phyloP scores from a whole-genome alignment of 2,797 vertebrate genomes.

The Falco peregrinus region DNA sequence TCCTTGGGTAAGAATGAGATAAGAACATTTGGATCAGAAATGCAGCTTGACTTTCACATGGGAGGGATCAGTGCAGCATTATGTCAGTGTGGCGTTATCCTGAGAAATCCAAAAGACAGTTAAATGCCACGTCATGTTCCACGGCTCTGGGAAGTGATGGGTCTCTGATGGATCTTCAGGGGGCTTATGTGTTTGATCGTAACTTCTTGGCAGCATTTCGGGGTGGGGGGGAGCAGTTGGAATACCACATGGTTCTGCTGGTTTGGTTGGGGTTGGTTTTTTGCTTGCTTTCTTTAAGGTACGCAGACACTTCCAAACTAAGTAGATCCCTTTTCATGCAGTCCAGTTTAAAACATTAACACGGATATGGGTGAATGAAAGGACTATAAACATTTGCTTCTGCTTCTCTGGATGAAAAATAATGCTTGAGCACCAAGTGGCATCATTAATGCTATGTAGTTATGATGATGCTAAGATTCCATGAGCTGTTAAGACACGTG shows the following conservation, averaged over 20 bases:
- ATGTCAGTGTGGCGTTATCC: not conserved
- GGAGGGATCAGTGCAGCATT: not conserved
- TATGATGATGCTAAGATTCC: not conserved
- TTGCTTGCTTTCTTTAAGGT: not conserved
- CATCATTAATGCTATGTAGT: rapidly evolving
- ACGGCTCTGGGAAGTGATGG: not conserved
- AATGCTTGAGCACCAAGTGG: not conserved
- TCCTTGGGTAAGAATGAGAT: not conserved
- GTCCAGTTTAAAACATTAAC: not conserved
- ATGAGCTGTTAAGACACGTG: not conserved
- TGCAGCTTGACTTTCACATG: not conserved
- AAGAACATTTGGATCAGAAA: not conserved
- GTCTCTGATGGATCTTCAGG: not conserved
- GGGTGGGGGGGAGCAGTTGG: not conserved
- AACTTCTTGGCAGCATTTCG: not conserved
- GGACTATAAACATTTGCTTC: not conserved
- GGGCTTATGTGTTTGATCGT: rapidly evolving
- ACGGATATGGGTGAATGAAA: not conserved
- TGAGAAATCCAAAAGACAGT: rapidly evolving
- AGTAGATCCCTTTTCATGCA: not conserved
- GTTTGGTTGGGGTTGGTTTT: not conserved
- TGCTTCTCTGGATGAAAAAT: not conserved
- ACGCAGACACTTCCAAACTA: not conserved
- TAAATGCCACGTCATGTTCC: rapidly evolving
- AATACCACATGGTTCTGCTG: not conserved